A percentile compares a stretch with the other conserved stretches of the same genome.
Conservation (phyloP, 2,113 vertebrate species). For the Micromys minutus region DNA sequence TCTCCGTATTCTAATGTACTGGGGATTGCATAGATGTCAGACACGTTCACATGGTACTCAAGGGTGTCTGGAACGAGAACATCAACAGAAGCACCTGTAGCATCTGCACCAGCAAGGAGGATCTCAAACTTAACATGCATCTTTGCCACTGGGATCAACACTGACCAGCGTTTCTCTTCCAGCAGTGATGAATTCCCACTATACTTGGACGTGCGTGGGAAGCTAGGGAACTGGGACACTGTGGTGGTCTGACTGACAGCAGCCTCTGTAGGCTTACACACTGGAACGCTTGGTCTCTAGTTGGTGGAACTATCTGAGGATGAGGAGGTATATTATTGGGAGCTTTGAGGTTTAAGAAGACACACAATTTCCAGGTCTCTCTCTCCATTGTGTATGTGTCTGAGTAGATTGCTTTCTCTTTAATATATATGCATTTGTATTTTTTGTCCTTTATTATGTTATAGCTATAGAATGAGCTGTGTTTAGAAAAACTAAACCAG, state of each 20-base stretch:
- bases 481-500: neutral
- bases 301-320: neutral
- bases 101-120: neutral
- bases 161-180: slow-evolving; percentile 8
- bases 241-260: neutral
- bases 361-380: neutral
- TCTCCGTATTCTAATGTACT: slow-evolving; percentile 91
- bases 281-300: neutral
- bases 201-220: neutral
- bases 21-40: slow-evolving; percentile 85
- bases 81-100: slow-evolving; percentile 46
- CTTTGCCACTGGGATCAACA: neutral
- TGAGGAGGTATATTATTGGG: neutral
- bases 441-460: neutral
- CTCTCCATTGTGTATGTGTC: neutral
- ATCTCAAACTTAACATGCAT: neutral
- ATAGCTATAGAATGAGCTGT: neutral
- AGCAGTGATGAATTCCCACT: neutral
- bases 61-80: slow-evolving; percentile 82
- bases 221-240: neutral
- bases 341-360: neutral
- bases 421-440: neutral
- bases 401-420: neutral
- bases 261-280: neutral
- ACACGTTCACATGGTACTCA: slow-evolving; percentile 78